Evolutionary conservation across 2,113 vertebrate species (phyloP).

Genomic region (Athene cunicularia): DNA sequence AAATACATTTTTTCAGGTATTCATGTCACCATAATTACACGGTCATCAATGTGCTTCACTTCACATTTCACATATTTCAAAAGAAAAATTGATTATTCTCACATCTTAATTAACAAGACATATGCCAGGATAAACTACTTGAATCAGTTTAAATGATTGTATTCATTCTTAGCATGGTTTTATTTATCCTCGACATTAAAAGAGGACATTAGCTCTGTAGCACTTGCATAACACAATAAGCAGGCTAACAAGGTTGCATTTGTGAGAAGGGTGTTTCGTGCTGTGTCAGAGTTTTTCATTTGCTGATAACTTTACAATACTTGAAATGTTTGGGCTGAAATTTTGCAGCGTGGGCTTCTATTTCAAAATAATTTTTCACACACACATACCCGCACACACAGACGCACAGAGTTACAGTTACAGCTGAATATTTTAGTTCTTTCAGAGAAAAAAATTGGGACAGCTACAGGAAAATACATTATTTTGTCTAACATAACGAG

Average conservation of each 20-base stretch:
- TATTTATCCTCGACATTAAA: background rate
- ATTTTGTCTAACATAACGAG: background rate
- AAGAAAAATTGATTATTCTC: background rate
- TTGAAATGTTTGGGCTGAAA: background rate
- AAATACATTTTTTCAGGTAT: background rate
- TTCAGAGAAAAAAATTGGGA: background rate
- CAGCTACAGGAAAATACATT: background rate
- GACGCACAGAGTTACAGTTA: background rate
- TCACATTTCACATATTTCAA: background rate
- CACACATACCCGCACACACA: rapidly evolving
- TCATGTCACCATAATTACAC: background rate
- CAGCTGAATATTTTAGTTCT: background rate
- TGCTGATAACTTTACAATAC: background rate
- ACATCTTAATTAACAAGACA: slow-evolving; percentile 17
- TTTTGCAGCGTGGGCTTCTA: background rate
- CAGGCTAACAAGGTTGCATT: background rate
- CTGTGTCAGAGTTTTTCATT: background rate
- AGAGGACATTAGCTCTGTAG: background rate
- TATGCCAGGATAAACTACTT: background rate
- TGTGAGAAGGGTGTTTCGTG: rapidly evolving
- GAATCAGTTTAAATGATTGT: background rate
- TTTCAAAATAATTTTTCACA: background rate
- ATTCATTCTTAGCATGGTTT: background rate
- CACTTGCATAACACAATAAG: background rate
- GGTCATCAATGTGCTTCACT: background rate